A percentile compares a stretch with the other conserved stretches of the same genome.
phyloP scores from a whole-genome alignment of 2,113 vertebrate species.

The Tragelaphus imberbis region DNA sequence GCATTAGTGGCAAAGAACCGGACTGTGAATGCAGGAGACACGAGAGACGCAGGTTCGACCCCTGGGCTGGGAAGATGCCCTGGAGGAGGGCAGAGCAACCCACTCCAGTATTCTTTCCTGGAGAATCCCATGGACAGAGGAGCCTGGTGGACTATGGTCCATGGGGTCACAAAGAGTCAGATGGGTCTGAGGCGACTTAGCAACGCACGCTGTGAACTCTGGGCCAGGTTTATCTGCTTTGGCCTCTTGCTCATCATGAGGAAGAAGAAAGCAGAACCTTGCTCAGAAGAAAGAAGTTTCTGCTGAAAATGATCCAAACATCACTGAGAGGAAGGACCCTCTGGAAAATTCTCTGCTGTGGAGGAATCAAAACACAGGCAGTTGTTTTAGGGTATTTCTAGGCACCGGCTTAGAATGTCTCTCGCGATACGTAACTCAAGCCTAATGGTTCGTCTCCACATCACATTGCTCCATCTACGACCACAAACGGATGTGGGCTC shows the following conservation, averaged over 20 bases:
- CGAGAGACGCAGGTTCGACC: background rate
- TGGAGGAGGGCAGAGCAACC: background rate
- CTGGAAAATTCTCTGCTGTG: background rate
- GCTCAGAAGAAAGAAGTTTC: background rate
- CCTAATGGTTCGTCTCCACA: too few relatives aligned
- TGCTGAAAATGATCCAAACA: background rate
- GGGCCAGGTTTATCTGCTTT: accelerated
- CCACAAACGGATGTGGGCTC: accelerated
- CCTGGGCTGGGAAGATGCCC: background rate
- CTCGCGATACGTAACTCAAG: accelerated
- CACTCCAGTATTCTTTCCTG: background rate
- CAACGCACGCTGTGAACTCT: accelerated
- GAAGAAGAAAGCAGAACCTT: background rate
- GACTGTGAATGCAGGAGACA: background rate
- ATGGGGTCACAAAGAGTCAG: background rate
- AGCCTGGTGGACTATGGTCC: background rate
- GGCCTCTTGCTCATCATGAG: background rate
- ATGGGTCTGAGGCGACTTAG: background rate
- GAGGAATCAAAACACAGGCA: background rate
- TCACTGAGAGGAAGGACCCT: accelerated
- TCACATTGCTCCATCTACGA: accelerated
- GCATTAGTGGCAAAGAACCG: background rate
- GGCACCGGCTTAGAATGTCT: background rate
- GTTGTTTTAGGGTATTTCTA: accelerated
- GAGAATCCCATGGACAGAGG: background rate